These are phyloP conservation scores for Brachylomia viminalis DNA, from an alignment of 2,888 invertebrate genomes.

Conservation along the genomic window DNA sequence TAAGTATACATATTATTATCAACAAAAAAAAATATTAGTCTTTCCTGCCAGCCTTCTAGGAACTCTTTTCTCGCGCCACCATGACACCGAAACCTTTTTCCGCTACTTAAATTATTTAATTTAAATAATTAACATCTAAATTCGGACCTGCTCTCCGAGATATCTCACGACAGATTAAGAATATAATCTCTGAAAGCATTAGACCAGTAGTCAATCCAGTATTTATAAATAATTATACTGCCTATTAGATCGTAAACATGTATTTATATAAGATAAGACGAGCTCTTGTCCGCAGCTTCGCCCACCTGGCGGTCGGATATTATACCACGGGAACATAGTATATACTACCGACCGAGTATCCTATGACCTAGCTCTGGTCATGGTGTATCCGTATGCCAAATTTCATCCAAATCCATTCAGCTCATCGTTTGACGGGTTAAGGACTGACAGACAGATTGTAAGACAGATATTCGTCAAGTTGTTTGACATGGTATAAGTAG, in stretches of 20 bases:
- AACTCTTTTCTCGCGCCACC: too few species aligned
- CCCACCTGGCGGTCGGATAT: too few species aligned
- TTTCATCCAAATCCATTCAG: background rate
- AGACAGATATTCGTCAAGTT: background rate
- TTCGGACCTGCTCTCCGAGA: slow-evolving; percentile 31
- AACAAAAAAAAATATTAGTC: too few species aligned
- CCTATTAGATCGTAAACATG: background rate
- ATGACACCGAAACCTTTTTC: too few species aligned
- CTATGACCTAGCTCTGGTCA: background rate
- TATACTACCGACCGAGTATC: too few species aligned
- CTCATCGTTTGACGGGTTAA: too few species aligned
- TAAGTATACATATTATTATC: too few species aligned
- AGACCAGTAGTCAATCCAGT: slow-evolving; percentile 42
- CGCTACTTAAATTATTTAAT: background rate
- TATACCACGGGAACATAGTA: too few species aligned
- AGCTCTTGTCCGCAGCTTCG: too few species aligned
- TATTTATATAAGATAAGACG: background rate
- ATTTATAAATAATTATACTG: slow-evolving; percentile 19
- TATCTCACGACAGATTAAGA: slow-evolving; percentile 32
- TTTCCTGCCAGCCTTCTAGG: too few species aligned
- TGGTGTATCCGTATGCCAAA: background rate
- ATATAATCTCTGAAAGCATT: slow-evolving; percentile 19
- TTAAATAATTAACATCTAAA: background rate
- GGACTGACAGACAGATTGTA: background rate
- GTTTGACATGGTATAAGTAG: too few species aligned